These are phyloP conservation scores for Eustalomyia histrio DNA, from an alignment of 2,888 invertebrate genomes.

Conservation along the genomic window DNA sequence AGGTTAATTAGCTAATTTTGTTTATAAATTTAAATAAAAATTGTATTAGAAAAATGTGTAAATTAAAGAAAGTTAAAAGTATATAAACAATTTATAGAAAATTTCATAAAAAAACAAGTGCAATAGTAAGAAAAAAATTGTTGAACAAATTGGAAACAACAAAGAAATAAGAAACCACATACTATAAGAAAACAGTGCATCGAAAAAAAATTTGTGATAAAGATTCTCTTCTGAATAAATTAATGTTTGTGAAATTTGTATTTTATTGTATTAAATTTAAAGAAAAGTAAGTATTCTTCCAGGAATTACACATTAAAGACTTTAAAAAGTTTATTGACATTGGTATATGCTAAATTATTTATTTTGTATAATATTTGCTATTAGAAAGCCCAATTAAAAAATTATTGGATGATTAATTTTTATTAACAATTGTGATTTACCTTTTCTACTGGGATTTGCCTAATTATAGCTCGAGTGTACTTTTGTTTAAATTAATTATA, in stretches of 20 bases:
- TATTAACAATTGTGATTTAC: too few relatives aligned
- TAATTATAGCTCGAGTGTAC: too few relatives aligned
- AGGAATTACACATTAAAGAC: not conserved
- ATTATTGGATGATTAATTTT: not conserved
- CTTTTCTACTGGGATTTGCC: too few relatives aligned
- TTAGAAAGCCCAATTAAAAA: too few relatives aligned
- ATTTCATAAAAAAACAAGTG: slow-evolving; percentile 18
- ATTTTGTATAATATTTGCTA: too few relatives aligned
- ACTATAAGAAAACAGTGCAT: too few relatives aligned
- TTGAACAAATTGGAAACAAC: not conserved
- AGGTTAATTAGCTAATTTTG: too few relatives aligned
- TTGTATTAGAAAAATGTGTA: not conserved
- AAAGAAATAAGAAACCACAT: not conserved
- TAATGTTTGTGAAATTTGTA: too few relatives aligned
- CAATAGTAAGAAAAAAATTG: slow-evolving; percentile 20
- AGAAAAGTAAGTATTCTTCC: not conserved
- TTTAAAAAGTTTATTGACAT: not conserved
- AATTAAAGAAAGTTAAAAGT: not conserved
- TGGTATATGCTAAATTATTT: not conserved
- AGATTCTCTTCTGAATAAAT: too few relatives aligned
- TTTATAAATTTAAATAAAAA: not conserved
- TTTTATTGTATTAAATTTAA: not conserved
- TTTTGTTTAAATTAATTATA: too few relatives aligned
- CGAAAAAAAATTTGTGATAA: not conserved
- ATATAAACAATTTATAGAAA: not conserved